Base-by-base conservation (phyloP, 2,888 invertebrate genomes). In the Galerucella nymphaeae region DNA sequence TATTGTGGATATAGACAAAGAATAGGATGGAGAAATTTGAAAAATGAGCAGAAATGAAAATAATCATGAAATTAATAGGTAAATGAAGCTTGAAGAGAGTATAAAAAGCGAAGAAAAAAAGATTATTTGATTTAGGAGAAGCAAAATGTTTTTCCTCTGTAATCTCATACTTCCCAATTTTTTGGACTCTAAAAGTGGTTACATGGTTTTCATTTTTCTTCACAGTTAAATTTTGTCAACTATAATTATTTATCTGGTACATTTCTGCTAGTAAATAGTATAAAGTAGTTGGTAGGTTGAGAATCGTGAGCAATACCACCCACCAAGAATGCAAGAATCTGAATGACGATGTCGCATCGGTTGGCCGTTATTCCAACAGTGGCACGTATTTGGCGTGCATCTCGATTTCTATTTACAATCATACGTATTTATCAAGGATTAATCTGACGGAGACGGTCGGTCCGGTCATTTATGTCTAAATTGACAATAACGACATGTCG, bases 401-500 rank as follows among this genome's bases (percentile, higher is more conserved):
- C 80, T 81, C 82, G 83, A 83, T 82, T 83, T 82, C 83, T 82
- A 83, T 83, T 83, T 82, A 81, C 82, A 82, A 82, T 82, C 81
- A 80, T 80, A 82, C 79, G 80, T 82, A 84, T 84, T 83, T 83
- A 84, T 84, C 84, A 83, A 81, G 55, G 42, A 30, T 78, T 38
- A 77, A 80, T 78, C 78, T 80, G 76, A 76, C 78, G 80, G 78
- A 38, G 30, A 38, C 30, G 81, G 80, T 14, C 82, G 75, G 68
- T n/a, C 63, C 78, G 82, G 79, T 82, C 84, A 82, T 83, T 83
- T 83, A 83, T 81, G 83, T 83, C 84, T 80, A 83, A 83, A 84
- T 83, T 82, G 84, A 84, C 84, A 83, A 83, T 83, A 83, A 84
- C 83, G 83, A 83, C 82, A 82, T 82, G 82, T 82, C 80, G 81